Conservation (phyloP, 2,888 invertebrate genomes). For the Lepidocyrtinus sp. region DNA sequence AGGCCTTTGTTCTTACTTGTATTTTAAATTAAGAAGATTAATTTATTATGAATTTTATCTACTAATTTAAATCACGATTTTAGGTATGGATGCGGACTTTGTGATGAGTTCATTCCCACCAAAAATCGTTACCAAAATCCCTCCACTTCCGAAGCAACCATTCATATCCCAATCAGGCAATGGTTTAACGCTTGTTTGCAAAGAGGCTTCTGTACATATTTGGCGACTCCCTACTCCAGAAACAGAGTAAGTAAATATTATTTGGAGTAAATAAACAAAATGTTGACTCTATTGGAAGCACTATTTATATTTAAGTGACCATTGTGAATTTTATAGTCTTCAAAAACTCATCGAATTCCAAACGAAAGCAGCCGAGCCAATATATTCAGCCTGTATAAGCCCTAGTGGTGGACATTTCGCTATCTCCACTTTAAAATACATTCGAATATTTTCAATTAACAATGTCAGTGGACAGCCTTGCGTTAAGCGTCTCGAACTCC, state of each 20-base stretch:
- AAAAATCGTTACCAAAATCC: slow-evolving; percentile 65
- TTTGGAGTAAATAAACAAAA: too few species aligned
- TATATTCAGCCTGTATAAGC: slow-evolving; percentile 60
- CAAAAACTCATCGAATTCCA: slow-evolving; percentile 62
- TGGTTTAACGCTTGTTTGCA: slow-evolving; percentile 54
- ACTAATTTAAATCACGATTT: slow-evolving; percentile 9
- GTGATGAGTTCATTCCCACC: slow-evolving; percentile 66
- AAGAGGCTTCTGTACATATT: slow-evolving; percentile 58
- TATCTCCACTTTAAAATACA: slow-evolving; percentile 50
- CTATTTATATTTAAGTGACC: too few species aligned
- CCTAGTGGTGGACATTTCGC: slow-evolving; percentile 57
- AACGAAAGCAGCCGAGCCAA: slow-evolving; percentile 47
- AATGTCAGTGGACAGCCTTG: too few species aligned
- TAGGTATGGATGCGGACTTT: slow-evolving; percentile 67
- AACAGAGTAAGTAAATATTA: slow-evolving; percentile 60
- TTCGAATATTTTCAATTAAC: slow-evolving; percentile 32
- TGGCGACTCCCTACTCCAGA: slow-evolving; percentile 62
- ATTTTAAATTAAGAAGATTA: background rate
- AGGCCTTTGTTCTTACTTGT: background rate
- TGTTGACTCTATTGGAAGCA: too few species aligned
- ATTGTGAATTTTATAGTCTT: too few species aligned
- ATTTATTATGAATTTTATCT: too few species aligned
- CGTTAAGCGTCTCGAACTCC: slow-evolving; percentile 19
- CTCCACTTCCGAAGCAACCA: slow-evolving; percentile 60
- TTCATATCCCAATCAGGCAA: slow-evolving; percentile 49